Conservation (phyloP, 2,113 vertebrate genomes). For the Tursiops truncatus region DNA sequence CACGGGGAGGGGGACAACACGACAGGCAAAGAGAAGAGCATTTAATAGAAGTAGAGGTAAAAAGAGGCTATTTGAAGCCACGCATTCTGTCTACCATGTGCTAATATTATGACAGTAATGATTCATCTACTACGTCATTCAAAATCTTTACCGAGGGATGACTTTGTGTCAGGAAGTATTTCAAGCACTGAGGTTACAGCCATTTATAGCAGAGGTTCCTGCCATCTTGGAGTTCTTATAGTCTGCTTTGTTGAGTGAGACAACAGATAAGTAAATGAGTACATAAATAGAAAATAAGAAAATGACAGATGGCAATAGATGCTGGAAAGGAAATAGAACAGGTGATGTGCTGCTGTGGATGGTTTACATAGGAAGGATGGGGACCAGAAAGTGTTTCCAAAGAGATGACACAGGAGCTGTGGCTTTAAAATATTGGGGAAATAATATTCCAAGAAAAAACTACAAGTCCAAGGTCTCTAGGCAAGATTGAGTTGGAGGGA, state of each 20-base stretch:
- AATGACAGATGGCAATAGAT: background rate
- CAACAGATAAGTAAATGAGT: background rate
- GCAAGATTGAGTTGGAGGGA: background rate
- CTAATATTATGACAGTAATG: background rate
- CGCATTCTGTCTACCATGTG: background rate
- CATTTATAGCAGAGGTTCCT: background rate
- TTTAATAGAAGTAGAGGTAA: background rate
- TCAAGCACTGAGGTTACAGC: background rate
- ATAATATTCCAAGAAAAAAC: background rate
- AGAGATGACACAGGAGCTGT: background rate
- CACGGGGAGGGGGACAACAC: fast-evolving
- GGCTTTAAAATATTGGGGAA: background rate
- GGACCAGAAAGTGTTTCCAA: background rate
- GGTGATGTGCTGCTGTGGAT: background rate
- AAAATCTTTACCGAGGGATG: background rate
- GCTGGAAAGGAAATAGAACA: background rate
- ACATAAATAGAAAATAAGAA: constrained; percentile 22
- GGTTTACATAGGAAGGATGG: background rate
- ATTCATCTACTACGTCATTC: background rate
- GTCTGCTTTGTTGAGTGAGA: background rate
- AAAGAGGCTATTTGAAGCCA: background rate
- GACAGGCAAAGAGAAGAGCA: background rate
- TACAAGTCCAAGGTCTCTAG: background rate
- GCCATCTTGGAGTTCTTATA: background rate
- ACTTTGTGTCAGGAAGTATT: background rate